A percentile compares a stretch with the other conserved stretches of the same genome.
Evolutionary conservation across 2,113 vertebrate genomes (phyloP).

Genomic region (Phodopus roborovskii): DNA sequence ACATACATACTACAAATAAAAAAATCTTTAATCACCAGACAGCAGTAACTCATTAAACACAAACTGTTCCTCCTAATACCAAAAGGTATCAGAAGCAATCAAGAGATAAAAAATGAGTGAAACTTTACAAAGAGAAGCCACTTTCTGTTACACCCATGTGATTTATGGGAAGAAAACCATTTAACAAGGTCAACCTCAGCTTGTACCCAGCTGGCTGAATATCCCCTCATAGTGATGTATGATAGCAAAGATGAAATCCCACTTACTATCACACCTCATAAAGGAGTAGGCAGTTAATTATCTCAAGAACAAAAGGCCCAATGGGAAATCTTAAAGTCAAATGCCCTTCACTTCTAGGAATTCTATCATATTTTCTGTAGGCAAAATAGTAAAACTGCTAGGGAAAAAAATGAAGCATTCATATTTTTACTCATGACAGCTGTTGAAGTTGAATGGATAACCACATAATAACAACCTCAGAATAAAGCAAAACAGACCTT

Average conservation of each 20-base stretch:
- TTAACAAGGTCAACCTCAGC: neutral
- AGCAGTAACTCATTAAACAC: neutral
- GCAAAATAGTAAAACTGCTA: neutral
- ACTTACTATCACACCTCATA: neutral
- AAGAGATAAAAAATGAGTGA: neutral
- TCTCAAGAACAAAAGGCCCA: neutral
- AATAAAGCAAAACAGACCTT: neutral
- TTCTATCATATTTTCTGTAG: neutral
- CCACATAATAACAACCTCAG: neutral
- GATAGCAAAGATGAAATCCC: neutral
- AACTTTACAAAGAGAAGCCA: neutral
- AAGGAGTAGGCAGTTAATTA: neutral
- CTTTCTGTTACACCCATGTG: neutral
- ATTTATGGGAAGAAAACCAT: neutral
- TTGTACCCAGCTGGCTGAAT: neutral
- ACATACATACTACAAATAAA: neutral
- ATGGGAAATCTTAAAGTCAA: neutral
- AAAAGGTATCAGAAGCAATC: neutral
- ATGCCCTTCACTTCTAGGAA: neutral
- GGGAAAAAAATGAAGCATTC: neutral
- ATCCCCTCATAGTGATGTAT: neutral
- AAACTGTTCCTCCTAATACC: neutral
- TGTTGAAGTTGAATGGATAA: neutral
- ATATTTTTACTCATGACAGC: neutral
- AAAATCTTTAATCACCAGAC: constrained; percentile 2